phyloP scores from a whole-genome alignment of 2,113 vertebrate species.

The Otocyon megalotis region DNA sequence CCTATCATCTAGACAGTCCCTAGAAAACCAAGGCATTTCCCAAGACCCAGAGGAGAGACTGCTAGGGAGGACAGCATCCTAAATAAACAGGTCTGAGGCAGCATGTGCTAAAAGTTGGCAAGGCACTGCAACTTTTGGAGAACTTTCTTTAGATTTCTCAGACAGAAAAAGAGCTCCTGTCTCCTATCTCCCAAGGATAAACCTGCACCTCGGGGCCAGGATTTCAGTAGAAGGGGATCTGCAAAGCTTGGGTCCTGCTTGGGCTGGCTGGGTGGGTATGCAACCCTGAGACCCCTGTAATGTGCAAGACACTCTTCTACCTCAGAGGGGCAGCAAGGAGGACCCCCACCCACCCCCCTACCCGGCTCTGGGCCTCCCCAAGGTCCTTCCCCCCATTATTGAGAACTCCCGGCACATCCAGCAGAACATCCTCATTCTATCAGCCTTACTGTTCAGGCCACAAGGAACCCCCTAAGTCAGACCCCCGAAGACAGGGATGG shows the following conservation, averaged over 20 bases:
- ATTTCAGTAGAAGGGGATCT: not conserved
- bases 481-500: not conserved
- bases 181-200: not conserved
- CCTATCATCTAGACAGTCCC: not conserved
- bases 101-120: rapidly evolving
- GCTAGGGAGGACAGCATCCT: not conserved
- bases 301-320: rapidly evolving
- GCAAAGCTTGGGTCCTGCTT: not conserved
- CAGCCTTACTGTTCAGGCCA: not conserved
- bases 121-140: not conserved
- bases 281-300: not conserved
- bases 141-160: not conserved
- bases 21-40: not conserved
- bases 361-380: not conserved
- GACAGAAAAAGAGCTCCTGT: not conserved
- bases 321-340: not conserved
- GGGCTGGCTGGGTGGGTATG: not conserved
- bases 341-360: not conserved
- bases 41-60: not conserved
- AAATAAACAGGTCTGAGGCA: not conserved
- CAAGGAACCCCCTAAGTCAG: too few species aligned
- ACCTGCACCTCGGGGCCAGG: not conserved
- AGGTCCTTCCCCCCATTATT: too few species aligned
- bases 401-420: not conserved
- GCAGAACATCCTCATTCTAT: not conserved